These are phyloP conservation scores for Rhadinocentrus ornatus DNA, from an alignment of 2,797 vertebrate species.

Conservation along the genomic window DNA sequence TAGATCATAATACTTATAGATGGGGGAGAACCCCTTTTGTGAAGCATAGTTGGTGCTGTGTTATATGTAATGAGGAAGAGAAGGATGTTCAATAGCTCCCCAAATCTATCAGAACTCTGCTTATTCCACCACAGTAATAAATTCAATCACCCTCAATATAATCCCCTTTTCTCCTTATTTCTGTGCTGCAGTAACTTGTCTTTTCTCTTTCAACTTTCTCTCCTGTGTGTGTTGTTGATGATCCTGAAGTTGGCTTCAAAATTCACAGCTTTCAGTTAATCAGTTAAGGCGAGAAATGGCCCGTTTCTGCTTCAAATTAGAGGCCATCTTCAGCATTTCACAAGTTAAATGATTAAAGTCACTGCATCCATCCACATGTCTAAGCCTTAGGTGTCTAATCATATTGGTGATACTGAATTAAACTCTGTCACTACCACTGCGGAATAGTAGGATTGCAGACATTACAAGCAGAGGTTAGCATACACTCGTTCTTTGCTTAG, in stretches of 20 bases:
- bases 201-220: background rate
- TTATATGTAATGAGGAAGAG: background rate
- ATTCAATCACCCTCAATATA: background rate
- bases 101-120: background rate
- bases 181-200: background rate
- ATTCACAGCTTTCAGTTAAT: background rate
- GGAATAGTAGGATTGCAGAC: background rate
- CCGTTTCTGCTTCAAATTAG: background rate
- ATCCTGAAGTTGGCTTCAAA: background rate
- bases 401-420: background rate
- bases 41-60: background rate
- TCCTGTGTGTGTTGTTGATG: background rate
- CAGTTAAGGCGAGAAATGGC: background rate
- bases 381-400: background rate
- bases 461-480: background rate
- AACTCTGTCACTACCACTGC: background rate
- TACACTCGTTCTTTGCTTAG: background rate
- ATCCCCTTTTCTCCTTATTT: background rate
- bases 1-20: background rate
- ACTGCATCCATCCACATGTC: background rate
- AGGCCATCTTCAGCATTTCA: background rate
- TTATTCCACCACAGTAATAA: background rate
- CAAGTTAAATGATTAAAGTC: background rate
- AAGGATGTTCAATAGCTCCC: background rate
- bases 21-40: background rate